phyloP scores from a whole-genome alignment of 2,888 invertebrate genomes.

The Prosapia bicincta region DNA sequence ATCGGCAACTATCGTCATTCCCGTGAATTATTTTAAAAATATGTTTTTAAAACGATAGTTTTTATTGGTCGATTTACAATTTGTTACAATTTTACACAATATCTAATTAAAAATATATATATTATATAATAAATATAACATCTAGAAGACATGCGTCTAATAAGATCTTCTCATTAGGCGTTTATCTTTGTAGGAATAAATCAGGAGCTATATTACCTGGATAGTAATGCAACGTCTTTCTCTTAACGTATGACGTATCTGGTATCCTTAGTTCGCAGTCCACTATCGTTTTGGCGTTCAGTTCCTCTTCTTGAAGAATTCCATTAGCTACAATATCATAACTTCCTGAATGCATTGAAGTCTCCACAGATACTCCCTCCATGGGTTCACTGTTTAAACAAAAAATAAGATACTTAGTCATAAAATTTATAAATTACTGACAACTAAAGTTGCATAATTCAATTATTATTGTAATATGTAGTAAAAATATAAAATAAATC shows the following conservation, averaged over 20 bases:
- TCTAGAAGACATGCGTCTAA: neutral
- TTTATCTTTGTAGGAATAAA: neutral
- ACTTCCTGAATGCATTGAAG: constrained; percentile 20
- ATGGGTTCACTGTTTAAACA: constrained; percentile 7
- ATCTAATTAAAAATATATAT: neutral
- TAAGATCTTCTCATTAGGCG: neutral
- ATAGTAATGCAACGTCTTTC: constrained; percentile 43
- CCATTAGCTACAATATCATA: constrained; percentile 39
- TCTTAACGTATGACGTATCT: constrained; percentile 40
- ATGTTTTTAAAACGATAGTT: no score
- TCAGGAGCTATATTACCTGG: constrained; percentile 39
- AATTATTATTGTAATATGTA: no score
- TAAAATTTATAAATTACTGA: no score
- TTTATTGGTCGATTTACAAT: no score
- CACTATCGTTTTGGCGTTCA: constrained; percentile 39
- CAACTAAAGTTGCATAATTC: no score
- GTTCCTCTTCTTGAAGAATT: constrained; percentile 35
- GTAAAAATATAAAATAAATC: no score
- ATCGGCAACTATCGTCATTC: no score
- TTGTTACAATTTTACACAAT: neutral
- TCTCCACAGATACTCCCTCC: constrained; percentile 6
- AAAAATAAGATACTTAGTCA: no score
- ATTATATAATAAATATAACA: neutral
- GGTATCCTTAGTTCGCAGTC: constrained; percentile 44
- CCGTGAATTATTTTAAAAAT: no score